A percentile compares a stretch with the other conserved stretches of the same genome.
Evolutionary conservation across 1,140 invertebrate genomes (phyloP).

Genomic region (Drosophila bipectinata): DNA sequence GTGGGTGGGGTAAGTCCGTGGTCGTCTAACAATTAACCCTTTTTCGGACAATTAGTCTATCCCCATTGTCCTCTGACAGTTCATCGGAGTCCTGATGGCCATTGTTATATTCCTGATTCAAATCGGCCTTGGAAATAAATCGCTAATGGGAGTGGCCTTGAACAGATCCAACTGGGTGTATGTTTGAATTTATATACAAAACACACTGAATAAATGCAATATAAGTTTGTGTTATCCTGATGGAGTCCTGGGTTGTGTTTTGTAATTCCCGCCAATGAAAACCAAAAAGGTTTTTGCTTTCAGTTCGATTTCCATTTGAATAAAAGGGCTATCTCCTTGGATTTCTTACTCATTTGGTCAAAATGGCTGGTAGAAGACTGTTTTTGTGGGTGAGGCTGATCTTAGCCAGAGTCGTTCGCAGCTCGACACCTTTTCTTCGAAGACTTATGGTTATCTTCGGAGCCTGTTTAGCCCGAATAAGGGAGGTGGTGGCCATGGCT

Average conservation of each 20-base stretch:
- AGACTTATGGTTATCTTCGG: neutral
- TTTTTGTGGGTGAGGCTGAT: conserved; percentile 2
- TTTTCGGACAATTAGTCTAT: conserved; percentile 8
- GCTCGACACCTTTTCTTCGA: neutral
- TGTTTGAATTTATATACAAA: neutral
- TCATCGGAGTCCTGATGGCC: conserved; percentile 59
- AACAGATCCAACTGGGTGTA: conserved; percentile 20
- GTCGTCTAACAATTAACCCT: neutral
- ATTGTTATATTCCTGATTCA: conserved; percentile 79
- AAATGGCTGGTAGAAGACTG: conserved; percentile 23
- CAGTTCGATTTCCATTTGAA: neutral
- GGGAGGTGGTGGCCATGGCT: conserved; percentile 45
- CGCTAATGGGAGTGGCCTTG: conserved; percentile 53
- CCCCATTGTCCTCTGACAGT: conserved; percentile 50
- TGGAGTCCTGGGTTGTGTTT: neutral
- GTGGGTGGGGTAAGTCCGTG: conserved; percentile 64
- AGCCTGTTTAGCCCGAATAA: neutral
- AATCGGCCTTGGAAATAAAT: conserved; percentile 73
- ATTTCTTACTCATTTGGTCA: conserved; percentile 10
- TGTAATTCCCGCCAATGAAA: neutral
- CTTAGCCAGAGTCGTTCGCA: conserved; percentile 1
- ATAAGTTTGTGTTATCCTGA: too few relatives aligned
- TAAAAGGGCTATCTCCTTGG: conserved; percentile 15
- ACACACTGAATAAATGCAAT: neutral
- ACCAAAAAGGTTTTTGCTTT: neutral